Conservation (phyloP, 2,113 vertebrate genomes). For the Leptosomus discolor region DNA sequence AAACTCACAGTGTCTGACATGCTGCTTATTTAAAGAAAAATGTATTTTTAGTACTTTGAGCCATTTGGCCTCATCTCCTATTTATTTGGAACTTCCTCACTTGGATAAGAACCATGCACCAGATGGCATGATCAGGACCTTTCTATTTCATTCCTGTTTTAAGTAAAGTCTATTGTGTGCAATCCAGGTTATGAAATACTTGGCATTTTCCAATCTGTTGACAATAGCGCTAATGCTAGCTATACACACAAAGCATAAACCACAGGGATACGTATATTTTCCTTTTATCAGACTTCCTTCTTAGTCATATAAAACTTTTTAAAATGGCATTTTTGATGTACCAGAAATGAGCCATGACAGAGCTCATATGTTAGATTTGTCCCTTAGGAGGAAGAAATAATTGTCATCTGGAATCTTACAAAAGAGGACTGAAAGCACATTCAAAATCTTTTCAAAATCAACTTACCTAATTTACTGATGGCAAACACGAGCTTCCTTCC, state of each 20-base stretch:
- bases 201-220: background rate
- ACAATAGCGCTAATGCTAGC: background rate
- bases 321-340: background rate
- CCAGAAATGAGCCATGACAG: background rate
- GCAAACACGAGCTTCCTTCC: background rate
- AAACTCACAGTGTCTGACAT: background rate
- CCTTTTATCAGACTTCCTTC: background rate
- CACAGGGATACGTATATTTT: background rate
- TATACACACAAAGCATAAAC: background rate
- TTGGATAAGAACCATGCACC: background rate
- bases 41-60: background rate
- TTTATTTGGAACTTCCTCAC: background rate
- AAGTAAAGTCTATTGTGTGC: background rate
- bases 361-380: background rate
- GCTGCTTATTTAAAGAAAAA: background rate
- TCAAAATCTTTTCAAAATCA: background rate
- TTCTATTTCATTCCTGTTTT: constrained; percentile 8
- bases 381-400: background rate
- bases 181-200: background rate
- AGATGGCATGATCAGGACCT: background rate
- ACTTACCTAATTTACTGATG: background rate
- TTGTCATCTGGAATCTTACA: background rate
- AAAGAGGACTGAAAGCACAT: background rate
- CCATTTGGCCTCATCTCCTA: background rate
- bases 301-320: background rate